Base-by-base conservation (phyloP, 2,797 vertebrate genomes). In the Falco cherrug region DNA sequence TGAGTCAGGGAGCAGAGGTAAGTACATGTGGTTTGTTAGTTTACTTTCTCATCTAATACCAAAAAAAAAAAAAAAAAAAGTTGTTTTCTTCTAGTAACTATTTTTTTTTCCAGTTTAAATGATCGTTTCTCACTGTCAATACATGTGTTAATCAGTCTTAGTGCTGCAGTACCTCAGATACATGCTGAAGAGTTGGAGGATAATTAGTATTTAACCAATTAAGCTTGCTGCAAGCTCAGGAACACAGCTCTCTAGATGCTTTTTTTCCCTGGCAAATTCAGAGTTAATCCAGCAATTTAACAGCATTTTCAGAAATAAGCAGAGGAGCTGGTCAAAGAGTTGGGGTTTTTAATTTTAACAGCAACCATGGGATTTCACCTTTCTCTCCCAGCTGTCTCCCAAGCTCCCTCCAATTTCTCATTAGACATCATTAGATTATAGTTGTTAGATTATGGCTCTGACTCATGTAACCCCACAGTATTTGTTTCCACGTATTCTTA, bases 141-240 rank as follows among this genome's bases (percentile, higher is more conserved):
- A 50, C 59, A 83, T 70, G 91, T 67, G 79, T 81, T 95, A 93
- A 96, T 95, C 92, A 95, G 81, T 79, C 82, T 73, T 86, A 4
- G 60, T 78, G 87, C 76, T 64, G 84, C 68, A 29, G 29, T 59
- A 59, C 51, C 88, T 95, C 91, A 82, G 82, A 80, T 37, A 35
- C 48, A 37, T 50, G 84, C 76, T 73, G 84, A 84, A 68, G 82
- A 96, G 43, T 45, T 68, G 80, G 83, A 29, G 79, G 88, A 41
- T 95, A 96, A 97, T 97, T 95, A 96, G 70, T 48, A 35, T 86
- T 91, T 91, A 93, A 68, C 64, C 75, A 95, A 89, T 93, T 97
- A 94, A 74, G 79, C 84, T 80, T 26, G 82, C 77, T 93, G 54
- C 53, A 54, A 90, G 79, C 92, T 90, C 76, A 53, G 25, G 28